Evolutionary conservation across 1,140 invertebrate species (phyloP), one percentile per base, ranked within the genome.

Genomic region (Tetramorium alpestre): DNA sequence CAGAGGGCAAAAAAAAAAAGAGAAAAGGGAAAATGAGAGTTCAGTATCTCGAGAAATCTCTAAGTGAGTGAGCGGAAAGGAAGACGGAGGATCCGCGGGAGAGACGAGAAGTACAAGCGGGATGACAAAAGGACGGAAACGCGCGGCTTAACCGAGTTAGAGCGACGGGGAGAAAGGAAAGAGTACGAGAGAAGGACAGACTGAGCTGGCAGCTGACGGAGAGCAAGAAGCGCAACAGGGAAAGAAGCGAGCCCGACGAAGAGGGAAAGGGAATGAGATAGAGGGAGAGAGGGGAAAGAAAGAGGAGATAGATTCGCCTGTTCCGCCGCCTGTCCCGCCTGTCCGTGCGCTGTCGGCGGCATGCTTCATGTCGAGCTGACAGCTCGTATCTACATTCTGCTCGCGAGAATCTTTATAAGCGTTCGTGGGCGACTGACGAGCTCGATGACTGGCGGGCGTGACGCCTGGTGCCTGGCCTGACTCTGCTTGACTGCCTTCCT

Each of bases 381-480:
- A 93, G 91, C 77, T 91, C 91, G 89, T 93, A 93, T 94, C 92
- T 93, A 93, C 92, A 92, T 93, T 93, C 90, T 89, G 87, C 88
- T 80, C 88, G 89, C 90, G 87, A 92, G 92, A 93, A 93, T 93
- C 93, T 93, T 92, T 93, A 89, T 91, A 90, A 91, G 92, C 92
- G 88, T 88, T 92, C 88, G 93, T 93, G 92, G 92, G 92, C 90
- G 93, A 93, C 82, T 90, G 91, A 92, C 93, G 91, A 90, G 91
- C 90, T 89, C 92, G 93, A 92, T 93, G 93, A 93, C 89, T 93
- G 92, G 92, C 93, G 89, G 92, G 75, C 91, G 92, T 94, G 92
- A 93, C 91, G 89, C 88, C 87, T 70, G 73, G 85, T 88, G 89
- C 86, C 82, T 91, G 67, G 75, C 87, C 89, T 92, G 87, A 88